Evolutionary conservation across 2,797 vertebrate species (phyloP).

Genomic region (Arremon aurantiirostris): DNA sequence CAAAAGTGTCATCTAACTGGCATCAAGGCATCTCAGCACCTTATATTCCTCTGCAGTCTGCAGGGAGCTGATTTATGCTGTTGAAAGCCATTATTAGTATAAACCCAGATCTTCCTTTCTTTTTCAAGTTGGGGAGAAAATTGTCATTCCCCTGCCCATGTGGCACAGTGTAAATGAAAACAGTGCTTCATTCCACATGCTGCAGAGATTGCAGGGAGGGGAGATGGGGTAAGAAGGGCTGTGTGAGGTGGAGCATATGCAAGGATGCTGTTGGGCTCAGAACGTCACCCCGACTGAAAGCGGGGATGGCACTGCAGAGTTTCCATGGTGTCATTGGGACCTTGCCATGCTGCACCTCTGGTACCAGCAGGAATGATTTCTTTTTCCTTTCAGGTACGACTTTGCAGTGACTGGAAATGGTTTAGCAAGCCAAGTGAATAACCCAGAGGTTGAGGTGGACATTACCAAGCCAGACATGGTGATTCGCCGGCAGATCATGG

Average conservation of each 20-base stretch:
- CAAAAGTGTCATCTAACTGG: neutral
- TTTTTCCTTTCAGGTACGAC: slow-evolving; percentile 82
- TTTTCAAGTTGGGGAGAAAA: neutral
- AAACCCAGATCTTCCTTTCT: neutral
- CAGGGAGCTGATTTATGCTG: neutral
- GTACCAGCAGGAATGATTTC: neutral
- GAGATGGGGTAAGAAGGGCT: neutral
- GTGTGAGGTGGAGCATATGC: rapidly evolving
- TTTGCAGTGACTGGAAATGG: slow-evolving; percentile 91
- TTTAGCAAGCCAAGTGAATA: slow-evolving; percentile 92
- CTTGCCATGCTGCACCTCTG: rapidly evolving
- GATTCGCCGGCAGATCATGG: slow-evolving; percentile 91
- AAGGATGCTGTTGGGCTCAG: neutral
- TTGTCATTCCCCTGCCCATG: neutral
- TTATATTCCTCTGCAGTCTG: neutral
- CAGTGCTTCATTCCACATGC: neutral
- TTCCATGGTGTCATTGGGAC: neutral
- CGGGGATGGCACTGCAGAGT: rapidly evolving
- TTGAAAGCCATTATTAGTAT: neutral
- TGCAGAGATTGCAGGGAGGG: neutral
- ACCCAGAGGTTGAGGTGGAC: slow-evolving; percentile 94
- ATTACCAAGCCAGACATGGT: slow-evolving; percentile 88
- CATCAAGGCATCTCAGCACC: neutral
- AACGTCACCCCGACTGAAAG: neutral
- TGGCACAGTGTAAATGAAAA: neutral